Conservation (phyloP, 1,140 invertebrate genomes). For the Anagrus nilaparvatae region DNA sequence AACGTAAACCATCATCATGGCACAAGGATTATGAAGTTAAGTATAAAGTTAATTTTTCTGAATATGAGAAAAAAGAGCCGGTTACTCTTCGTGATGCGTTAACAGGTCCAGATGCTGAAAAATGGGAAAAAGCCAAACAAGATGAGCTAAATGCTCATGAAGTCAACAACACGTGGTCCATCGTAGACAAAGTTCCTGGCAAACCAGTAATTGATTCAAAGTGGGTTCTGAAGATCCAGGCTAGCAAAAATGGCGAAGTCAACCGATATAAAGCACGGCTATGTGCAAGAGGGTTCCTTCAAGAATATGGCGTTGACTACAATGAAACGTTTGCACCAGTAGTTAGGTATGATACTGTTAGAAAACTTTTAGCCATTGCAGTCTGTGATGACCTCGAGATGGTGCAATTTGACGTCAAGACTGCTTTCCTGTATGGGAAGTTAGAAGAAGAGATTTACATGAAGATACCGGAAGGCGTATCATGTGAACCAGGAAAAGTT, state of each 20-base stretch:
- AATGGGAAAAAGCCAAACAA: slow-evolving; percentile 19
- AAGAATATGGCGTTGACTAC: slow-evolving; percentile 21
- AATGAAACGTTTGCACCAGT: slow-evolving; percentile 26
- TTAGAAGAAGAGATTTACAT: no score
- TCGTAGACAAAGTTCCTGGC: slow-evolving; percentile 20
- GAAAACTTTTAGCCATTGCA: slow-evolving; percentile 21
- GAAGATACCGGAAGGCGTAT: slow-evolving; percentile 8
- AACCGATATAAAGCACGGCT: slow-evolving; percentile 24
- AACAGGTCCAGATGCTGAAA: slow-evolving; percentile 9
- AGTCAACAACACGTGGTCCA: slow-evolving; percentile 19
- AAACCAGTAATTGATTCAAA: slow-evolving; percentile 27
- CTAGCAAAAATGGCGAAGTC: slow-evolving; percentile 10
- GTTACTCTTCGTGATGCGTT: slow-evolving; percentile 17
- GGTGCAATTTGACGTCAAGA: no score
- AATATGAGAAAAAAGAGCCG: slow-evolving; percentile 8
- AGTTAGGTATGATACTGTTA: slow-evolving; percentile 19
- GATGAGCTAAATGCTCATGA: slow-evolving; percentile 20
- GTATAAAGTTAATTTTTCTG: slow-evolving; percentile 1
- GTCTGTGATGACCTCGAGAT: no score
- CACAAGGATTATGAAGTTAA: neutral
- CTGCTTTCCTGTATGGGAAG: no score
- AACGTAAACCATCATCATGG: neutral
- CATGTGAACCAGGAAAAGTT: slow-evolving; percentile 15
- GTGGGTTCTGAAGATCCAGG: slow-evolving; percentile 33
- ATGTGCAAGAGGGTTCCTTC: slow-evolving; percentile 24